Evolutionary conservation across 2,113 vertebrate species (phyloP), one percentile per base, ranked within the genome.

Genomic region (Gobiocypris rarus): DNA sequence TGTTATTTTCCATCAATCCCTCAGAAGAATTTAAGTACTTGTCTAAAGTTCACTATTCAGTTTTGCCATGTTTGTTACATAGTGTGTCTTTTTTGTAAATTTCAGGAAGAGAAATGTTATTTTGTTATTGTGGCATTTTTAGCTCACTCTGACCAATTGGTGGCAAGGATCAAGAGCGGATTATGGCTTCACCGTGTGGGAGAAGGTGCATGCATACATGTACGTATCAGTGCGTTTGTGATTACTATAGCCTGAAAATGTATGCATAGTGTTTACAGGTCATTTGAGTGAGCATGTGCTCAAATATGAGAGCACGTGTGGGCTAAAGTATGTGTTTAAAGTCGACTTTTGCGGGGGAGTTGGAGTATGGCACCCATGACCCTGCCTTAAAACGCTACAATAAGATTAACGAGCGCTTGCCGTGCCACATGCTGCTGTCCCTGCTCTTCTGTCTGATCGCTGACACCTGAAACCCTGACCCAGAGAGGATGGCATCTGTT

Each of bases 141-240:
- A 88, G 89, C 76, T 88, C 82, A 84, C 84, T 89, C 77, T 85
- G 52, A 89, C 86, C 89, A 89, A 91, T 88, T 87, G 84, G 31
- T 71, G 77, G 73, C 74, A 70, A 45, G 86, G 90, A 92, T 93
- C 91, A 91, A 54, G 31, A 67, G 78, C 78, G 86, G 92, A 92
- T 92, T 91, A 91, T 81, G 58, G 48, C 41, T 50, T 67, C 14
- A 13, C 22, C 26, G 45, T 74, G n/a, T 48, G 52, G 34, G 41
- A 61, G 50, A 82, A 41, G 28, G 31, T 71, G 59, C 38, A 26
- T 67, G 71, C 86, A 85, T 65, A 41, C 69, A 28, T 24, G 70
- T 70, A n/a, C 24, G 9, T 50, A 15, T 34, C 11, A 1, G n/a
- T 28, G 52, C 56, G 41, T 65, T 83, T 7, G 17, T 48, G 17